Percentiles rank a stretch among this genome's conserved stretches.
Evolutionary conservation across 1,140 invertebrate genomes (phyloP).

Genomic region (Hylaeus volcanicus): DNA sequence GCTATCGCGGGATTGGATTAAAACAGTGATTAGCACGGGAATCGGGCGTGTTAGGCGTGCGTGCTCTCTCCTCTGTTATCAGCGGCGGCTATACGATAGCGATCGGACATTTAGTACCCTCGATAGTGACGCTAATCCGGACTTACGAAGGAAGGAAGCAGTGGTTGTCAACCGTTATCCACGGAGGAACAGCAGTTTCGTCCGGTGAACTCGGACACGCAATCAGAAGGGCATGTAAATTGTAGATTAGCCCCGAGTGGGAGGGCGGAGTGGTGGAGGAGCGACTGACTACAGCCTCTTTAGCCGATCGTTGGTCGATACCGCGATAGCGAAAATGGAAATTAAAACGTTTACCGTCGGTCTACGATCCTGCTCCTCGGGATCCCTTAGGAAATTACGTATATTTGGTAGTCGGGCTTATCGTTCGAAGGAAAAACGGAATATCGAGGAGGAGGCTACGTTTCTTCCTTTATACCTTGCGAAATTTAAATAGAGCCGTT

Average conservation of each 20-base stretch:
- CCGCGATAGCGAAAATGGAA: conserved; percentile 8
- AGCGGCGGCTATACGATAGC: conserved; percentile 63
- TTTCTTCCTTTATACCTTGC: neutral
- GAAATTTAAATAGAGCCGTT: neutral
- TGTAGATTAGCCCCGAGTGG: conserved; percentile 48
- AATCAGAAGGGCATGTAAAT: conserved; percentile 65
- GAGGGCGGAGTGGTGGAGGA: no score
- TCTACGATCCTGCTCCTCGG: neutral
- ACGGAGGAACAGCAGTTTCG: conserved; percentile 52
- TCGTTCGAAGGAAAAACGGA: neutral
- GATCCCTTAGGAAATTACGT: conserved; percentile 39
- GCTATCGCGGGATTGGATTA: conserved; percentile 71
- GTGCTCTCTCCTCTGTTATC: conserved; percentile 72
- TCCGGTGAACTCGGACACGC: conserved; percentile 50
- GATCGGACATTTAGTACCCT: conserved; percentile 73
- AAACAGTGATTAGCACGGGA: conserved; percentile 72
- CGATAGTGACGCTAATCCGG: conserved; percentile 72
- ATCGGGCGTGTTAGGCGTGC: conserved; percentile 67
- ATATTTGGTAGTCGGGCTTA: conserved; percentile 24
- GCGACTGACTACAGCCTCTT: conserved; percentile 35
- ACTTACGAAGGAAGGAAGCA: conserved; percentile 69
- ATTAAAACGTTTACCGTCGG: conserved; percentile 42
- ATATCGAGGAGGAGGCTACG: neutral
- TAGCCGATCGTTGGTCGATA: conserved; percentile 19
- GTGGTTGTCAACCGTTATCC: conserved; percentile 67